phyloP scores from a whole-genome alignment of 2,113 vertebrate species.

The Pachyramphus minor region DNA sequence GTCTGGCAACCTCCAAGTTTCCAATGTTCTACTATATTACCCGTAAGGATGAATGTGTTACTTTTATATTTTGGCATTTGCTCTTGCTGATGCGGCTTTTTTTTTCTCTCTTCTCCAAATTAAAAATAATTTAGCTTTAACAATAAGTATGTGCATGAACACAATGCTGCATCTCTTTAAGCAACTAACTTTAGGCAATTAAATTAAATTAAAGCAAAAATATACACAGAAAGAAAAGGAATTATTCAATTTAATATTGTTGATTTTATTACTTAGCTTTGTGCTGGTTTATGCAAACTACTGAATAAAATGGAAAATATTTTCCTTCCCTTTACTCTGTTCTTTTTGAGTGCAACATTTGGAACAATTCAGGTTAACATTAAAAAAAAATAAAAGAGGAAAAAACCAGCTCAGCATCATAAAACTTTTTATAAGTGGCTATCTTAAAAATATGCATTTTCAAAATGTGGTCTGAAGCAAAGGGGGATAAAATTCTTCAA shows the following conservation, averaged over 20 bases:
- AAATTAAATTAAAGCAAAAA: conserved; percentile 83
- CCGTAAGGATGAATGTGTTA: conserved; percentile 94
- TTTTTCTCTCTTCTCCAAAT: conserved; percentile 74
- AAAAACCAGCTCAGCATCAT: background rate
- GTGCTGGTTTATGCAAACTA: conserved; percentile 71
- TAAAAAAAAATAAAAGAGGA: background rate
- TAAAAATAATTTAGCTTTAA: conserved; percentile 86
- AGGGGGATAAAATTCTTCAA: background rate
- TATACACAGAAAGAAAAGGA: conserved; percentile 74
- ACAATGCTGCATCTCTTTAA: conserved; percentile 79
- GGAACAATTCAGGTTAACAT: conserved; percentile 49
- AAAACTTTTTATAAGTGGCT: conserved; percentile 67
- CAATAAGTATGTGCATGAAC: conserved; percentile 74
- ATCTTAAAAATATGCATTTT: conserved; percentile 39
- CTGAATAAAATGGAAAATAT: conserved; percentile 47
- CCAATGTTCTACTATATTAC: conserved; percentile 90
- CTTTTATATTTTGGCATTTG: conserved; percentile 90
- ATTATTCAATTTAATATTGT: conserved; percentile 82
- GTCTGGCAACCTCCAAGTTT: conserved; percentile 89
- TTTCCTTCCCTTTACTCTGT: conserved; percentile 26
- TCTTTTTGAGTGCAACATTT: conserved; percentile 26
- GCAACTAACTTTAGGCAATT: conserved; percentile 83
- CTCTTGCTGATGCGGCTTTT: conserved; percentile 81
- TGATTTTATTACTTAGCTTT: conserved; percentile 79
- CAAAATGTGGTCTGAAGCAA: background rate